These are phyloP conservation scores for Platycnemis pennipes DNA, from an alignment of 2,888 invertebrate genomes.

Conservation along the genomic window DNA sequence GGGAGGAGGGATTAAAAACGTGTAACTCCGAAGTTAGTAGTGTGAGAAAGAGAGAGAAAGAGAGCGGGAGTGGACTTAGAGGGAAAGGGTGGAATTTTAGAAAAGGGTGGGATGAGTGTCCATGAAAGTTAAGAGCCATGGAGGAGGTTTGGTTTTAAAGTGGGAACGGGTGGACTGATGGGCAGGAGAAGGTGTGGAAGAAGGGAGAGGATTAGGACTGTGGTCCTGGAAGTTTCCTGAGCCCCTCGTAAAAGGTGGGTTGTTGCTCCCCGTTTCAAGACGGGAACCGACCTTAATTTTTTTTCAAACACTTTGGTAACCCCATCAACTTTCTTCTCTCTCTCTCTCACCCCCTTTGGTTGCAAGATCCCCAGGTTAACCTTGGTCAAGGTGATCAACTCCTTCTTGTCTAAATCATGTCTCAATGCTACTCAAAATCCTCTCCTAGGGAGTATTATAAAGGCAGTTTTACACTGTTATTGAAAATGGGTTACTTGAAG, in stretches of 20 bases:
- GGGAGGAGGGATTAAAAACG: neutral
- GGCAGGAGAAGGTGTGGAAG: neutral
- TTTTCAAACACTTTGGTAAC: neutral
- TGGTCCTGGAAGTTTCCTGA: neutral
- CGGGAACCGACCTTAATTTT: neutral
- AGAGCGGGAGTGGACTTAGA: neutral
- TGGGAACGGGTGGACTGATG: no score
- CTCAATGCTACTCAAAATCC: no score
- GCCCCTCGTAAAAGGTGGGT: neutral
- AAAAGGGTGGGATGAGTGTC: neutral
- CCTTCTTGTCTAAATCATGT: no score
- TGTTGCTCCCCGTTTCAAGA: neutral
- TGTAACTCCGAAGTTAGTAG: neutral
- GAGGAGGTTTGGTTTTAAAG: no score
- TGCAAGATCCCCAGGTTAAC: no score
- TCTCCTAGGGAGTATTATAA: no score
- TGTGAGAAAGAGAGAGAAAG: neutral
- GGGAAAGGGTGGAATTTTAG: neutral
- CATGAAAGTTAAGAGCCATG: no score
- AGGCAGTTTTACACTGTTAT: no score
- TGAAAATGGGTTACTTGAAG: no score
- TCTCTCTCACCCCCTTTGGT: neutral
- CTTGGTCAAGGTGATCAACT: no score
- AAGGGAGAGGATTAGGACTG: neutral
- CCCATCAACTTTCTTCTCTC: neutral